These are phyloP conservation scores for Tipula unca DNA, from an alignment of 2,888 invertebrate species.

Conservation along the genomic window DNA sequence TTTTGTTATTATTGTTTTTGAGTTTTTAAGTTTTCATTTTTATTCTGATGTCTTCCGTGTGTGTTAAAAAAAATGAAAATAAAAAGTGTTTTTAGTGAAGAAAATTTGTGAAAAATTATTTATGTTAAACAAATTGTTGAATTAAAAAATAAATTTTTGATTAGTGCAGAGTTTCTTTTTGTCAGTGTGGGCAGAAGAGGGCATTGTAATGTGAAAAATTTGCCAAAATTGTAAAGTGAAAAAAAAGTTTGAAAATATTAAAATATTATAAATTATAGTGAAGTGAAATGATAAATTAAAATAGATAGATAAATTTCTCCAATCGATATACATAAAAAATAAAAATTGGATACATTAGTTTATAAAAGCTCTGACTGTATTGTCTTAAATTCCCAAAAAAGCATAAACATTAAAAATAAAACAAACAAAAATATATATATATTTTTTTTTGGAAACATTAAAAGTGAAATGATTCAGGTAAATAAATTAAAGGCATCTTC, in stretches of 20 bases:
- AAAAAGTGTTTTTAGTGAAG: not conserved
- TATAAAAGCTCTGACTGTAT: not conserved
- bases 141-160: not conserved
- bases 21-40: not conserved
- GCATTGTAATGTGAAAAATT: not conserved
- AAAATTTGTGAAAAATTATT: not conserved
- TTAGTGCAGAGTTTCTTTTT: not conserved
- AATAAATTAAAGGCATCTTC: not conserved
- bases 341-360: not conserved
- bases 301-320: not conserved
- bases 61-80: not conserved
- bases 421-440: not conserved
- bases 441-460: not conserved
- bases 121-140: not conserved
- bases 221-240: not conserved
- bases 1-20: not conserved
- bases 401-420: not conserved
- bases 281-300: not conserved
- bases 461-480: conserved; percentile 14
- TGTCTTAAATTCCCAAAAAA: not conserved
- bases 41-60: not conserved
- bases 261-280: not conserved
- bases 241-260: not conserved
- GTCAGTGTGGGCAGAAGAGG: not conserved
- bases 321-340: not conserved